Percentiles rank a stretch among this genome's conserved stretches.
Conservation (phyloP, 2,888 invertebrate species). For the Anagyrus pseudococci region DNA sequence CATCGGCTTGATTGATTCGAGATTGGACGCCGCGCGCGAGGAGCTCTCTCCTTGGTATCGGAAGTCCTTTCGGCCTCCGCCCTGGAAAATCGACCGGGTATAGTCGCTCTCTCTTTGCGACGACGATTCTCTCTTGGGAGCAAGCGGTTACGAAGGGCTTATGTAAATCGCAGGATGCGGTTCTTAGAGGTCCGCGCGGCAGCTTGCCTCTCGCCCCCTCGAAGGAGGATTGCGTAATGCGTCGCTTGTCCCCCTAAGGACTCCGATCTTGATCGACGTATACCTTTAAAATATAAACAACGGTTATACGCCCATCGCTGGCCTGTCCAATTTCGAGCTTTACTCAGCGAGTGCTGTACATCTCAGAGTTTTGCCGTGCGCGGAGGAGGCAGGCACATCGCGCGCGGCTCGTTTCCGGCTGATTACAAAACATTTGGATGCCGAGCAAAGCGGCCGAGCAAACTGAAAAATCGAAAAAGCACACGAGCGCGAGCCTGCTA, state of each 20-base stretch:
- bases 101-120: background rate
- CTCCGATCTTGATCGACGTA: background rate
- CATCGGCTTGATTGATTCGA: slow-evolving; percentile 47
- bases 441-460: too few relatives aligned
- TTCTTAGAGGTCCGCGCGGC: background rate
- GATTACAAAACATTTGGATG: too few relatives aligned
- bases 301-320: too few relatives aligned
- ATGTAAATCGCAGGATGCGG: background rate
- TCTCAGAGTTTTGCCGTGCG: too few relatives aligned
- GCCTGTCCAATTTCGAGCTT: background rate
- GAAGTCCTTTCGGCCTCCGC: slow-evolving; percentile 16
- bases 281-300: too few relatives aligned
- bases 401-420: too few relatives aligned
- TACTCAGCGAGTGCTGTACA: too few relatives aligned
- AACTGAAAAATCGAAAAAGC: too few relatives aligned
- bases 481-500: too few relatives aligned
- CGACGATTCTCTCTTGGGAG: background rate
- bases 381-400: too few relatives aligned
- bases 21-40: slow-evolving; percentile 43
- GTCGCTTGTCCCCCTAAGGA: background rate
- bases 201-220: background rate
- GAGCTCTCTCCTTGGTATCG: background rate
- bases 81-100: slow-evolving; percentile 4
- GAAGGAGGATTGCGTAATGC: background rate
- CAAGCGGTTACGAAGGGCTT: too few relatives aligned